phyloP scores from a whole-genome alignment of 2,888 invertebrate genomes.

The Trissolcus brochymenae region DNA sequence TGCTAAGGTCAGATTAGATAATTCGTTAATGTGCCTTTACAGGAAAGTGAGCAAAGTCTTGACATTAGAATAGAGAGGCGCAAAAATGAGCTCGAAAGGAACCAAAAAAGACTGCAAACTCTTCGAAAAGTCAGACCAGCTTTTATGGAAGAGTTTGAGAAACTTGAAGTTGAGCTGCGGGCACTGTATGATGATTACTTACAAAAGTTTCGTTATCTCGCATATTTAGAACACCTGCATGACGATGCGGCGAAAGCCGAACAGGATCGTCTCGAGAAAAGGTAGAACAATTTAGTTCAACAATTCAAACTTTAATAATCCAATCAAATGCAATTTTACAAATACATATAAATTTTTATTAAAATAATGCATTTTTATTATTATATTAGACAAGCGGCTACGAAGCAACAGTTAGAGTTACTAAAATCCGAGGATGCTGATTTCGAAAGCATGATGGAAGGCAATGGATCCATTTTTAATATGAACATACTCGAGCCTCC shows the following conservation, averaged over 20 bases:
- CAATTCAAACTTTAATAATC: too few species aligned
- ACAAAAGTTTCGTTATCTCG: slow-evolving; percentile 89
- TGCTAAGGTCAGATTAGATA: too few species aligned
- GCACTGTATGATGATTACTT: slow-evolving; percentile 92
- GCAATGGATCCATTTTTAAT: slow-evolving; percentile 73
- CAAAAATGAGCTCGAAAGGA: slow-evolving; percentile 86
- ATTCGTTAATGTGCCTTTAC: background rate
- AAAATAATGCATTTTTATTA: background rate
- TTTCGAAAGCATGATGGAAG: slow-evolving; percentile 76
- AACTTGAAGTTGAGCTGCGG: slow-evolving; percentile 89
- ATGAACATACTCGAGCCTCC: slow-evolving; percentile 71
- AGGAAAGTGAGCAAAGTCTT: slow-evolving; percentile 91
- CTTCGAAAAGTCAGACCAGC: slow-evolving; percentile 97
- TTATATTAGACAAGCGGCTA: slow-evolving; percentile 73
- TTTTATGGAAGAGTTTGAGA: slow-evolving; percentile 96
- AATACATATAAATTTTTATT: too few species aligned
- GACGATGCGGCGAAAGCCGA: slow-evolving; percentile 88
- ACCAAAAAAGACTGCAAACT: slow-evolving; percentile 92
- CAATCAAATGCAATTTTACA: too few species aligned
- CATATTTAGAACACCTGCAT: slow-evolving; percentile 91
- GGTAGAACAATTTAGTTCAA: slow-evolving; percentile 68
- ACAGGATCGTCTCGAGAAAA: slow-evolving; percentile 86
- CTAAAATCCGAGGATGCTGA: slow-evolving; percentile 79
- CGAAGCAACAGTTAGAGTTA: slow-evolving; percentile 79
- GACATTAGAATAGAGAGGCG: slow-evolving; percentile 95